Evolutionary conservation across 2,797 vertebrate species (phyloP).

Genomic region (Lutjanus argentimaculatus): DNA sequence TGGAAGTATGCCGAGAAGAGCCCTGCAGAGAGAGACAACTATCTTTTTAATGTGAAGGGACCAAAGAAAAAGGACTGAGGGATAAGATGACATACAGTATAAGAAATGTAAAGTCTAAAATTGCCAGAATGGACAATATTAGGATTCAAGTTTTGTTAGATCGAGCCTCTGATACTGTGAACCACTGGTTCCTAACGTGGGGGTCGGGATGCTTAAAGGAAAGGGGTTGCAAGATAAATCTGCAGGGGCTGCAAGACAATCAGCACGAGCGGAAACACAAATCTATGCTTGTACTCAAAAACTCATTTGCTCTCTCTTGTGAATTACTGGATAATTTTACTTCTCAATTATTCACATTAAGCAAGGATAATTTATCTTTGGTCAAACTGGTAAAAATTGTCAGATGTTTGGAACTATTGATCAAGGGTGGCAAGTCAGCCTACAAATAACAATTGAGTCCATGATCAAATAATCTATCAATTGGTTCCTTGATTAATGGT

Average conservation of each 20-base stretch:
- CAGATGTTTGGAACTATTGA: not conserved
- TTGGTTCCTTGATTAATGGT: no score
- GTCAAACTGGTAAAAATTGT: not conserved
- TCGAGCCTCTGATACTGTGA: not conserved
- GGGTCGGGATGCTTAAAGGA: not conserved
- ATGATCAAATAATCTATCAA: no score
- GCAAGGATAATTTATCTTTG: not conserved
- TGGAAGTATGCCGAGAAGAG: constrained; percentile 95
- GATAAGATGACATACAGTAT: no score
- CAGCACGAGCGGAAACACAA: not conserved
- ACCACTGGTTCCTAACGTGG: not conserved
- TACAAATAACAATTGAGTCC: no score
- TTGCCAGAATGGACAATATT: no score
- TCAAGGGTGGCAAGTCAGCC: no score
- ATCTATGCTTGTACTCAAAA: not conserved
- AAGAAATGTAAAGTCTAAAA: not conserved
- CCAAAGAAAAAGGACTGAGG: not conserved
- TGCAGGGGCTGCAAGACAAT: not conserved
- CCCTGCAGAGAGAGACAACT: constrained; percentile 77
- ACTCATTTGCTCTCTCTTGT: not conserved
- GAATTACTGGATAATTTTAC: not conserved
- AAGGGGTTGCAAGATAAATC: not conserved
- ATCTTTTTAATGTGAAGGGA: not conserved
- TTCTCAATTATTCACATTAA: not conserved
- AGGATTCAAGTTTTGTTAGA: not conserved